Percentiles rank a stretch among this genome's conserved stretches.
Conservation (phyloP, 2,797 vertebrate species). For the Gymnothorax javanicus region DNA sequence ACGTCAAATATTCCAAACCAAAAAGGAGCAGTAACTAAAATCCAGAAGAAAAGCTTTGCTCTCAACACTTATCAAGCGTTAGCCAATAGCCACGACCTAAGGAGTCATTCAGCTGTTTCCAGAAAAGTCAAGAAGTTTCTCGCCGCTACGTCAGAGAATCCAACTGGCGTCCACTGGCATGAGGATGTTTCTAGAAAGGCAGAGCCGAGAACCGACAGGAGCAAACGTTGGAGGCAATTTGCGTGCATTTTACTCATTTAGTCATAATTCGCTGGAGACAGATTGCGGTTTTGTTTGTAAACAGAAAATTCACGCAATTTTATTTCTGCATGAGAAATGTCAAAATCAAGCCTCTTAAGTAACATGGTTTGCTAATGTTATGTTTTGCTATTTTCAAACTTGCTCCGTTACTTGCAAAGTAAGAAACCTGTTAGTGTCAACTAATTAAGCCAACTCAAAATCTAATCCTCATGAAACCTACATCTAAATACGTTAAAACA, state of each 20-base stretch:
- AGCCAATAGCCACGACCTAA: neutral
- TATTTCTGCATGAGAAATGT: slow-evolving; percentile 48
- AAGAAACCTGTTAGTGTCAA: neutral
- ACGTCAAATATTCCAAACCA: neutral
- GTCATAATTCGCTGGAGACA: neutral
- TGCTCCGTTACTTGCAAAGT: neutral
- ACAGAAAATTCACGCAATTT: neutral
- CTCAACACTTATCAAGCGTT: neutral
- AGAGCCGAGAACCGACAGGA: slow-evolving; percentile 29
- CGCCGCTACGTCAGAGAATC: neutral
- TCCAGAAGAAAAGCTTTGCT: neutral
- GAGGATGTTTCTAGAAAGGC: slow-evolving; percentile 60
- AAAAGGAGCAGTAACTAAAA: neutral
- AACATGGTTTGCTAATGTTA: neutral
- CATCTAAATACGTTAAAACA: neutral
- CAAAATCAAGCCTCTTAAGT: slow-evolving; percentile 16
- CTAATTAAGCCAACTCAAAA: neutral
- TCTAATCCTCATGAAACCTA: neutral
- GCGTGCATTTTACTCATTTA: neutral
- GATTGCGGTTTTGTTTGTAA: neutral
- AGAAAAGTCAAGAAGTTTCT: neutral
- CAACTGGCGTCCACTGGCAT: slow-evolving; percentile 52
- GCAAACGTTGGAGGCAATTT: neutral
- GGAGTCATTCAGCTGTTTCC: no score
- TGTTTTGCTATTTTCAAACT: neutral